Evolutionary conservation across 2,797 vertebrate species (phyloP).

Genomic region (Apogon talboti): DNA sequence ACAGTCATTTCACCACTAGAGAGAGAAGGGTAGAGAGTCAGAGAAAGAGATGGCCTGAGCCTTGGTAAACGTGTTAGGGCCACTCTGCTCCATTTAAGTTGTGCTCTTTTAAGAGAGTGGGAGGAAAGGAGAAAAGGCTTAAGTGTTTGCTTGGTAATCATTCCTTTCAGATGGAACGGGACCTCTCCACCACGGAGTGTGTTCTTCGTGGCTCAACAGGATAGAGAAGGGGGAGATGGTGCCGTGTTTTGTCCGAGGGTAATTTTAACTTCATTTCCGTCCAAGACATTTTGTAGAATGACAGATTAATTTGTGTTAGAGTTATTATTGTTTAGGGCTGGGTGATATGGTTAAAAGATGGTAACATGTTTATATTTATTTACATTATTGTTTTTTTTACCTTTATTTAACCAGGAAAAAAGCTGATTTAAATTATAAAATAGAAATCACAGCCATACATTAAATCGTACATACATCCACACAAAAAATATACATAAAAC

Average conservation of each 20-base stretch:
- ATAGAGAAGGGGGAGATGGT: constrained; percentile 92
- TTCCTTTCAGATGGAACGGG: constrained; percentile 89
- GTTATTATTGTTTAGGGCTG: background rate
- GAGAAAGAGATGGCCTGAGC: constrained; percentile 25
- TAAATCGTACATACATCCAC: no score
- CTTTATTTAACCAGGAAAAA: no score
- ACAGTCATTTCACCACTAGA: constrained; percentile 57
- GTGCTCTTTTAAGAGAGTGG: constrained; percentile 50
- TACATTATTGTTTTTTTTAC: no score
- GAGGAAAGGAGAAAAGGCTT: constrained; percentile 49
- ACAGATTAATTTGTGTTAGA: background rate
- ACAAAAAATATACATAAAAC: no score
- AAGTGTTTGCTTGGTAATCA: constrained; percentile 62
- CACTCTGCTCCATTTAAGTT: constrained; percentile 54
- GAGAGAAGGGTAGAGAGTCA: constrained; percentile 2
- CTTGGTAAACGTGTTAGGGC: constrained; percentile 45
- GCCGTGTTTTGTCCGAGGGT: constrained; percentile 97
- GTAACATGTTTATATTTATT: no score
- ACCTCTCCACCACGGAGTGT: constrained; percentile 94
- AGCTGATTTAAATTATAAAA: no score
- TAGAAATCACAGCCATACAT: no score
- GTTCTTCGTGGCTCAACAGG: constrained; percentile 97
- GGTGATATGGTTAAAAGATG: no score
- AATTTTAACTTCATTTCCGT: constrained; percentile 53
- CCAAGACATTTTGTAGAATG: no score